phyloP scores from a whole-genome alignment of 1,140 invertebrate genomes.

The Procambarus clarkii region DNA sequence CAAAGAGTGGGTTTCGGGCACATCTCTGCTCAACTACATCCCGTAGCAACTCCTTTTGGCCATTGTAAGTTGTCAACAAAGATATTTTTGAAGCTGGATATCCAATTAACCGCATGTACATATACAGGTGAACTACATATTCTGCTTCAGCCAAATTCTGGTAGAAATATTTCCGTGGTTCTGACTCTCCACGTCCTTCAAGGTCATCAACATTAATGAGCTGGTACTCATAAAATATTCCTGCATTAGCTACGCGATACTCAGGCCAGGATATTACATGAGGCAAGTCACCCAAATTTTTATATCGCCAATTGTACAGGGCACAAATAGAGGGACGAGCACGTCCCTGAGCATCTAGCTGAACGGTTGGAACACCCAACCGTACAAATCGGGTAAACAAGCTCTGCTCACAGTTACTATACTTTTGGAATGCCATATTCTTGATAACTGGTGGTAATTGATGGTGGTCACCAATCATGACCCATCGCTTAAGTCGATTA shows the following conservation, averaged over 20 bases:
- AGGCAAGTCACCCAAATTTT: conserved; percentile 91
- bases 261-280: conserved; percentile 90
- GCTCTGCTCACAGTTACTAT: conserved; percentile 99
- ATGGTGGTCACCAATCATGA: conserved; percentile 99
- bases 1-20: conserved; percentile 97
- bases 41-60: conserved; percentile 97
- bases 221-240: conserved; percentile 95
- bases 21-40: conserved; percentile 93
- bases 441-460: conserved; percentile 99
- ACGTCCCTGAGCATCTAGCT: conserved; percentile 98
- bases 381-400: conserved; percentile 97
- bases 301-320: conserved; percentile 98
- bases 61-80: conserved; percentile 99
- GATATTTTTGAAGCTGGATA: conserved; percentile 99
- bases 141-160: conserved; percentile 99
- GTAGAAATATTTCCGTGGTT: conserved; percentile 99
- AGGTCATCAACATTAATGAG: conserved; percentile 97
- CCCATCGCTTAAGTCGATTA: conserved; percentile 98
- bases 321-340: conserved; percentile 93
- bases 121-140: conserved; percentile 97
- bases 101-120: conserved; percentile 98
- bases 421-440: conserved; percentile 99
- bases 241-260: conserved; percentile 93
- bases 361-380: conserved; percentile 96
- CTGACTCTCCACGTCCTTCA: conserved; percentile 95